phyloP scores from a whole-genome alignment of 2,888 invertebrate genomes.

The Candidula unifasciata region DNA sequence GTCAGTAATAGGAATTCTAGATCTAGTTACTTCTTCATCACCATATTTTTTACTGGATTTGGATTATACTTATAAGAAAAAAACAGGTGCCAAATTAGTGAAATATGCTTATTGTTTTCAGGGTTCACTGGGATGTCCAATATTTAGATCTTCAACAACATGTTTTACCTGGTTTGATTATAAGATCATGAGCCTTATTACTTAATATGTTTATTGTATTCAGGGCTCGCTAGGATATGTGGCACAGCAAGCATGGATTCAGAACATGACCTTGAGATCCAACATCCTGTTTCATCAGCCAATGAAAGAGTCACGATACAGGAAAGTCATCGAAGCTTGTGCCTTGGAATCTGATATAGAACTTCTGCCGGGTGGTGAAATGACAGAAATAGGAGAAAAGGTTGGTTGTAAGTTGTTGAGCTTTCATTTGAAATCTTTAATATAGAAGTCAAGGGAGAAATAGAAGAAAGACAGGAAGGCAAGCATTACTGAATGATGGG shows the following conservation, averaged over 20 bases:
- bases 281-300: slow-evolving; percentile 53
- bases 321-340: slow-evolving; percentile 48
- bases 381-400: slow-evolving; percentile 54
- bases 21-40: too few species aligned
- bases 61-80: too few species aligned
- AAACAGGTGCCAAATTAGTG: too few species aligned
- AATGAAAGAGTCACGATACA: slow-evolving; percentile 40
- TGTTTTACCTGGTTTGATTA: too few species aligned
- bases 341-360: slow-evolving; percentile 51
- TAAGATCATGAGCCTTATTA: too few species aligned
- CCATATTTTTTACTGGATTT: too few species aligned
- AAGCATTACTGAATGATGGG: too few species aligned
- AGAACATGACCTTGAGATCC: slow-evolving; percentile 52
- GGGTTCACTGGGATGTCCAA: too few species aligned
- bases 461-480: too few species aligned
- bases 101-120: too few species aligned
- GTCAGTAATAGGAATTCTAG: too few species aligned
- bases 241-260: slow-evolving; percentile 55
- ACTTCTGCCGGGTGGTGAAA: slow-evolving; percentile 50
- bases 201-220: slow-evolving; percentile 50
- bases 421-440: not conserved
- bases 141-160: too few species aligned
- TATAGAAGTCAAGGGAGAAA: not conserved
- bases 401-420: slow-evolving; percentile 13
- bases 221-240: slow-evolving; percentile 55